These are phyloP conservation scores for Scaptodrosophila lebanonensis DNA, from an alignment of 1,140 invertebrate genomes.

Conservation along the genomic window DNA sequence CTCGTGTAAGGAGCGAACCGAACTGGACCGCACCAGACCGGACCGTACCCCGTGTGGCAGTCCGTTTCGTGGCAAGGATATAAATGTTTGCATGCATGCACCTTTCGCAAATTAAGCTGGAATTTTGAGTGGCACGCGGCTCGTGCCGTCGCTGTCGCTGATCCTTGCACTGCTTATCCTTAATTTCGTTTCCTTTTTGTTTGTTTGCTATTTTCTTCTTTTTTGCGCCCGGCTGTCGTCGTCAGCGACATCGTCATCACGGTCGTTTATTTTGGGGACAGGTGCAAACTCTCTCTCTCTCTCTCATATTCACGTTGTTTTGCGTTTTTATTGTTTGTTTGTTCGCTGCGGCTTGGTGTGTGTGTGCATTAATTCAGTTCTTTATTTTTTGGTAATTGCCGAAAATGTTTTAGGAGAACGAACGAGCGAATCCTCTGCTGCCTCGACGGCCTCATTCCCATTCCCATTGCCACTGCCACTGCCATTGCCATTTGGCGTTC, in stretches of 20 bases:
- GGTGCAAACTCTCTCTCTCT: conserved; percentile 49
- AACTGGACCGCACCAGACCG: too few relatives aligned
- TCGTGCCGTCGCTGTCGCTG: conserved; percentile 5
- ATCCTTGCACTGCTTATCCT: conserved; percentile 51
- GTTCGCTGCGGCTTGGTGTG: background rate
- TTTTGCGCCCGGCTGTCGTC: conserved; percentile 21
- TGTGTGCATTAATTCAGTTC: conserved; percentile 62
- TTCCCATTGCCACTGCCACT: background rate
- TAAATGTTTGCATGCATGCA: conserved; percentile 7
- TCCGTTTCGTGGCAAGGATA: too few relatives aligned
- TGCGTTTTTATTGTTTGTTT: background rate
- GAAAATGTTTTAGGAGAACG: conserved; percentile 58
- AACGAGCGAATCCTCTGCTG: conserved; percentile 59
- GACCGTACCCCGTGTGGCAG: too few relatives aligned
- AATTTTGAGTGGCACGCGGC: conserved; percentile 61
- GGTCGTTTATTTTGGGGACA: conserved; percentile 48
- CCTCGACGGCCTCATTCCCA: conserved; percentile 14
- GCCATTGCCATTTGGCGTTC: conserved; percentile 7
- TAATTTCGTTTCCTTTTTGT: conserved; percentile 56
- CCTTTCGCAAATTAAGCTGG: conserved; percentile 61
- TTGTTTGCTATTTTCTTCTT: conserved; percentile 5
- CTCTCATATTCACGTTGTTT: background rate
- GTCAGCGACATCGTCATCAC: too few relatives aligned
- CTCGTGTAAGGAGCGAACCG: too few relatives aligned
- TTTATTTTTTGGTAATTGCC: conserved; percentile 72